Conservation (phyloP, 2,113 vertebrate genomes). For the Mixornis gularis region DNA sequence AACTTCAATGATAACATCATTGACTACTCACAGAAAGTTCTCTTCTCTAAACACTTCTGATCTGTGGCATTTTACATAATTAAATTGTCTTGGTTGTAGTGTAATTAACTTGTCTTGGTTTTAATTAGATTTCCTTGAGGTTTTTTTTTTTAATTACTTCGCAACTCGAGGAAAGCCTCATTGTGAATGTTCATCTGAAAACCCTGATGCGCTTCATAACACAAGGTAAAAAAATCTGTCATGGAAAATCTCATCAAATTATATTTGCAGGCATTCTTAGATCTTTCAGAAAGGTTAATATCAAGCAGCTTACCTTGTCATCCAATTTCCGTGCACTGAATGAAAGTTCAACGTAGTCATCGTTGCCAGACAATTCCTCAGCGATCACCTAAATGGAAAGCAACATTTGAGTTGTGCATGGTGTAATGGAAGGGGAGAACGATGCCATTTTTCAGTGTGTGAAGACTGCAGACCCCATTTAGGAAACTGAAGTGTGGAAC, state of each 20-base stretch:
- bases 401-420: background rate
- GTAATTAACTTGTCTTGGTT: slow-evolving; percentile 53
- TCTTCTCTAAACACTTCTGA: slow-evolving; percentile 36
- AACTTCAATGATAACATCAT: background rate
- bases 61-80: slow-evolving; percentile 54
- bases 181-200: slow-evolving; percentile 41
- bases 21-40: slow-evolving; percentile 9
- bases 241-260: slow-evolving; percentile 59
- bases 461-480: background rate
- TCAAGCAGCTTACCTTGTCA: slow-evolving; percentile 85
- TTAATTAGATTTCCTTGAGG: slow-evolving; percentile 54
- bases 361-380: slow-evolving; percentile 93
- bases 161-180: slow-evolving; percentile 29
- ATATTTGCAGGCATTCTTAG: slow-evolving; percentile 38
- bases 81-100: slow-evolving; percentile 5
- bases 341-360: slow-evolving; percentile 94
- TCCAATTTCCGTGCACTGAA: slow-evolving; percentile 97
- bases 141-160: slow-evolving; percentile 38
- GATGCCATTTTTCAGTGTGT: background rate
- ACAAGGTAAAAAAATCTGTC: slow-evolving; percentile 28
- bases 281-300: slow-evolving; percentile 52
- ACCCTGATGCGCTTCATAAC: slow-evolving; percentile 62
- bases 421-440: background rate
- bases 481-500: background rate
- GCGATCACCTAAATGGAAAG: slow-evolving; percentile 83